Evolutionary conservation across 2,113 vertebrate genomes (phyloP).

Genomic region (Ramphastos sulfuratus): DNA sequence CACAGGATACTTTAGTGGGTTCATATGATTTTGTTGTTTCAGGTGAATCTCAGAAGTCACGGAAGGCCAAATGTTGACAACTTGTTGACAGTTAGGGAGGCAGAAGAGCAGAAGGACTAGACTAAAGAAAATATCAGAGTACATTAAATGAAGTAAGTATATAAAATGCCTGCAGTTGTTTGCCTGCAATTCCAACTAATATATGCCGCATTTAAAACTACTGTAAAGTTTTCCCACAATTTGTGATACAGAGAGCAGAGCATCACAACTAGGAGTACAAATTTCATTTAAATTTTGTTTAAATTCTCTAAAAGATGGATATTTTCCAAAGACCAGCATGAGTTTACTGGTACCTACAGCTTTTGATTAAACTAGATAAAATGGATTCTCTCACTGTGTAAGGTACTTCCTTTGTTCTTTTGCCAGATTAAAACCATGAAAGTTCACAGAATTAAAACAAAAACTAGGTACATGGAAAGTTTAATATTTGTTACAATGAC

Average conservation of each 20-base stretch:
- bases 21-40: slow-evolving; percentile 33
- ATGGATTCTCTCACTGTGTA: not conserved
- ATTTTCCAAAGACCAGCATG: not conserved
- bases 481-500: not conserved
- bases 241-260: not conserved
- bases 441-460: not conserved
- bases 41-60: slow-evolving; percentile 38
- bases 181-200: not conserved
- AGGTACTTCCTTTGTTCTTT: not conserved
- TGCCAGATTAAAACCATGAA: not conserved
- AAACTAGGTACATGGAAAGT: not conserved
- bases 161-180: slow-evolving; percentile 34
- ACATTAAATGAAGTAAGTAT: slow-evolving; percentile 7
- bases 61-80: slow-evolving; percentile 23
- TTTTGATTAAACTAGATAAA: not conserved
- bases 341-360: not conserved
- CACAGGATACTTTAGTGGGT: slow-evolving; percentile 27
- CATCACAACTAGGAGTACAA: not conserved
- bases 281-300: not conserved
- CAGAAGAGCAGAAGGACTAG: not conserved
- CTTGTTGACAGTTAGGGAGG: slow-evolving; percentile 48
- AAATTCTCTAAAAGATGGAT: not conserved
- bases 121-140: slow-evolving; percentile 46
- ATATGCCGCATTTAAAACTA: not conserved
- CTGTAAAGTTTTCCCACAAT: not conserved